Conservation (phyloP, 2,888 invertebrate species). For the Drosophila colorata region DNA sequence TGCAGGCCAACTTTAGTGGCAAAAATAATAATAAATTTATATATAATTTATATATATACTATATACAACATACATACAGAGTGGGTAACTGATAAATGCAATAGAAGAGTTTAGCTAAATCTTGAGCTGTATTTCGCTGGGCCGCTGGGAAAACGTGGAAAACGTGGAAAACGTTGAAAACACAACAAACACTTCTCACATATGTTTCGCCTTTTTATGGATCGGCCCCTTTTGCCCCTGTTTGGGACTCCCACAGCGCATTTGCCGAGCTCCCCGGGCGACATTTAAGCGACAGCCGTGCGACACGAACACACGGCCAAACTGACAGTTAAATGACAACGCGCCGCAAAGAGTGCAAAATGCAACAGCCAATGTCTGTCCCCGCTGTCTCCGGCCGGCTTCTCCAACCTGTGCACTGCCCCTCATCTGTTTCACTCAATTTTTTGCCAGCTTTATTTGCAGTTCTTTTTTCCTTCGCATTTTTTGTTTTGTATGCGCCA, state of each 20-base stretch:
- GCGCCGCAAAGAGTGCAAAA: conserved; percentile 22
- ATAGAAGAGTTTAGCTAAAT: no score
- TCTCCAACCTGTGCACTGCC: no score
- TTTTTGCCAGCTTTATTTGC: conserved; percentile 11
- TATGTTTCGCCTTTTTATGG: conserved; percentile 35
- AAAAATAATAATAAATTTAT: neutral
- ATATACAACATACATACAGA: neutral
- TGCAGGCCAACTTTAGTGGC: conserved; percentile 5
- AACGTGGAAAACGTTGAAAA: no score
- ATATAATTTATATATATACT: neutral
- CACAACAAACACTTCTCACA: neutral
- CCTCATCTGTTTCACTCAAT: neutral
- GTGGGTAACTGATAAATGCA: neutral
- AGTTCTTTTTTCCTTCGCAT: neutral
- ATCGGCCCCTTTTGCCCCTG: neutral
- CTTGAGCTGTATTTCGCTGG: no score
- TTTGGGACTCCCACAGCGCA: conserved; percentile 11
- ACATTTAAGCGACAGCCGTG: conserved; percentile 70
- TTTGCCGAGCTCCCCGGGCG: conserved; percentile 40
- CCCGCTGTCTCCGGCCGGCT: neutral
- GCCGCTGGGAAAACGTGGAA: no score
- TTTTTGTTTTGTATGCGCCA: conserved; percentile 4
- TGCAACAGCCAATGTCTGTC: conserved; percentile 44
- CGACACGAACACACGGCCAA: conserved; percentile 58
- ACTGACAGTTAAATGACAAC: conserved; percentile 75